These are phyloP conservation scores for Neuroscelio doddi DNA, from an alignment of 2,888 invertebrate species.

Conservation along the genomic window DNA sequence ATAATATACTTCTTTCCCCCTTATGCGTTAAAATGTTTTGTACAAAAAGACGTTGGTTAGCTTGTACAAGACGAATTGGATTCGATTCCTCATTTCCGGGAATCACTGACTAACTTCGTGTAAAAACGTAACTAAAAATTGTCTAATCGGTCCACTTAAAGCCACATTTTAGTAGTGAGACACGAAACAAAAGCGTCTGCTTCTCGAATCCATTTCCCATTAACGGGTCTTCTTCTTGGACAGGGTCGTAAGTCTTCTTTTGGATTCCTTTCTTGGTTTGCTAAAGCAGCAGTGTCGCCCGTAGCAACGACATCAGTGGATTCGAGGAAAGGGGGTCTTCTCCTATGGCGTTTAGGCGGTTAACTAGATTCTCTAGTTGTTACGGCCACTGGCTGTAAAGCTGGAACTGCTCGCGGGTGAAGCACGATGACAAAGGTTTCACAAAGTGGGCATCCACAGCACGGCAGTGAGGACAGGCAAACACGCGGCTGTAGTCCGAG, in stretches of 20 bases:
- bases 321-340: conserved; percentile 59
- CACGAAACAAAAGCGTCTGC: background rate
- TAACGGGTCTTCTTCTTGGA: background rate
- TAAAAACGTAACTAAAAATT: conserved; percentile 6
- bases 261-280: background rate
- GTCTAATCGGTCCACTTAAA: conserved; percentile 19
- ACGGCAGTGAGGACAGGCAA: conserved; percentile 93
- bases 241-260: no score
- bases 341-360: conserved; percentile 58
- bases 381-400: conserved; percentile 89
- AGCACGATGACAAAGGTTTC: conserved; percentile 89
- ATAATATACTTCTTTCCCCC: conserved; percentile 64
- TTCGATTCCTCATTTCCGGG: conserved; percentile 5
- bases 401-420: conserved; percentile 82
- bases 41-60: conserved; percentile 10
- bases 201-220: no score
- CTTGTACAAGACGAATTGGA: conserved; percentile 29
- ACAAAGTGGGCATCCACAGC: conserved; percentile 95
- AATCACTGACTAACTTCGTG: background rate
- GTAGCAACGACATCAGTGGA: conserved; percentile 62
- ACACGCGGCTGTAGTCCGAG: conserved; percentile 94
- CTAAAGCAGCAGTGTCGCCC: conserved; percentile 56
- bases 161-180: conserved; percentile 34
- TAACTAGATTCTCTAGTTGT: conserved; percentile 73
- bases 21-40: conserved; percentile 31